Base-by-base conservation (phyloP, 2,888 invertebrate genomes). In the Eremobia ochroleuca region DNA sequence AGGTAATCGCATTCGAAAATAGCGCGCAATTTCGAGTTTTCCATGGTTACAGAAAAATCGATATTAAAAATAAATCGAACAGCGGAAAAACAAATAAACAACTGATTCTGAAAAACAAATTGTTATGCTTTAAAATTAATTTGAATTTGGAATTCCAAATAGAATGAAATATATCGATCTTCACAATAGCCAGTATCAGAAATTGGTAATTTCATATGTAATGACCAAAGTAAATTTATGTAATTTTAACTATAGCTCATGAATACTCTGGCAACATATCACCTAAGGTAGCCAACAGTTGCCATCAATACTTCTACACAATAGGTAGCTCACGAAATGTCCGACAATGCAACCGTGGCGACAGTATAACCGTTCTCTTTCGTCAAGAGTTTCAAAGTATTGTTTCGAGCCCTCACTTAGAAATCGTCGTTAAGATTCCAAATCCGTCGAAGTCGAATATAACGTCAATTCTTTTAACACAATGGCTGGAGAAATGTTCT, bases 351-450 rank as follows among this genome's bases (percentile, higher is more conserved):
- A 55, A 68, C 37, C 49, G 61, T 37, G 31, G 58, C 58, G 28
- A 59, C 46, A 66, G 73, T 46, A 64, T n/a, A 46, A 68, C 49
- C 58, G 37, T 81, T 69, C 64, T 49, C 59, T 64, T 73, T 68
- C 73, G 52, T 84, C 37, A 64, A 84, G 68, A 46, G 52, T 28
- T 13, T 37, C 73, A 71, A 61, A 81, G 82, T 76, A 82, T 85
- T 85, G 77, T 82, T 72, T 76, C 82, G 64, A 76, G 67, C 37
- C 31, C 62, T 68, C 46, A 49, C 59, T 85, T 55, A 46, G 71
- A 76, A 82, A 52, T 65, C 77, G 49, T 81, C 69, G 21, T 52
- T 80, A 73, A 81, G 73, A 34, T 66, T 77, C 61, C 49, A 31
- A 76, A 46, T 64, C 66, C 43, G 40, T 68, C 64, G n/a, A 71